These are phyloP conservation scores for Oceanodroma tethys DNA, from an alignment of 2,113 vertebrate genomes.

Conservation along the genomic window DNA sequence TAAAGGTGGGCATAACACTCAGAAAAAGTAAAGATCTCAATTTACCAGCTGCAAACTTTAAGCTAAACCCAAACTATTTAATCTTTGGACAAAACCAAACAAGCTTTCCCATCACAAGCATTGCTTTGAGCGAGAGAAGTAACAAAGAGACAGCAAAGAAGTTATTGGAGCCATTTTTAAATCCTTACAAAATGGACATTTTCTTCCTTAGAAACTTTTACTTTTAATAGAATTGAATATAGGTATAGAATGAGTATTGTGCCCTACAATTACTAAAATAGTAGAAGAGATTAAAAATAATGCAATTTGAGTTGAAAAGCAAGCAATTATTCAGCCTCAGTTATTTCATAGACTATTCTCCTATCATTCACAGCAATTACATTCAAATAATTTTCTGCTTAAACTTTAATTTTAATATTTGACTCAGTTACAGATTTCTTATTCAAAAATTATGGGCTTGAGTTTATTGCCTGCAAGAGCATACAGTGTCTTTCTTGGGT, in stretches of 20 bases:
- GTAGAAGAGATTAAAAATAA: neutral
- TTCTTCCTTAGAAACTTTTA: neutral
- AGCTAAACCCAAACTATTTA: neutral
- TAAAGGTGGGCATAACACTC: neutral
- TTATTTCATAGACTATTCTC: neutral
- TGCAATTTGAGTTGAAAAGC: neutral
- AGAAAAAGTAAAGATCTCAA: neutral
- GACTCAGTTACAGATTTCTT: neutral
- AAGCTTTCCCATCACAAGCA: neutral
- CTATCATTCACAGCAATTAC: neutral
- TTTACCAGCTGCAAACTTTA: neutral
- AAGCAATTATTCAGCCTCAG: neutral
- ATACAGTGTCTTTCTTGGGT: fast-evolving
- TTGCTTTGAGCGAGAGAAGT: neutral
- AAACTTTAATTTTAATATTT: neutral
- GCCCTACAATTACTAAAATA: neutral
- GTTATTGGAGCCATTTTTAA: neutral
- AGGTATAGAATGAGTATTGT: neutral
- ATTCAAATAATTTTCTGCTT: neutral
- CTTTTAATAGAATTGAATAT: neutral
- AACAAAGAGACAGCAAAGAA: neutral
- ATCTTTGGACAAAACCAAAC: neutral
- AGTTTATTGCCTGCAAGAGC: neutral
- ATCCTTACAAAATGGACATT: neutral
- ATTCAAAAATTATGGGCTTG: neutral